Conservation (phyloP, 92 coral and sea anemone genomes). For the Anthopleura xanthogrammica region DNA sequence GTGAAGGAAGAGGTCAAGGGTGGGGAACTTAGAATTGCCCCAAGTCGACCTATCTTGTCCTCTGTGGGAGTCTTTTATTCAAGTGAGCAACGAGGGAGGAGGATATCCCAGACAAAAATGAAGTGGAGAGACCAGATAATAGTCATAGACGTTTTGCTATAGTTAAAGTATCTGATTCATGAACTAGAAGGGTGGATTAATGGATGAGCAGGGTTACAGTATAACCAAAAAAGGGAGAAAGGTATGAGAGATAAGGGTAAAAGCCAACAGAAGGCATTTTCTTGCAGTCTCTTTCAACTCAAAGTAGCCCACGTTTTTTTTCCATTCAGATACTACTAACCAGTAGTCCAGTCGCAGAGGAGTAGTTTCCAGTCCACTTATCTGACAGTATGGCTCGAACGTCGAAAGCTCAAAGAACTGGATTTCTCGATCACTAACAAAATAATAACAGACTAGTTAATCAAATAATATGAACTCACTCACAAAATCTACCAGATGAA, state of each 20-base stretch:
- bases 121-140: too few relatives aligned
- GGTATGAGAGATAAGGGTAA: neutral
- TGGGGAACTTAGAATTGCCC: too few relatives aligned
- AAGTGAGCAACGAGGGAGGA: too few relatives aligned
- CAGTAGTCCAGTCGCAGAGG: slow-evolving; percentile 94
- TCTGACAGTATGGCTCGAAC: slow-evolving; percentile 98
- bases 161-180: too few relatives aligned
- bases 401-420: slow-evolving; percentile 98
- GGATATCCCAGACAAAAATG: too few relatives aligned
- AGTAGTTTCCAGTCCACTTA: slow-evolving; percentile 98
- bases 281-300: neutral
- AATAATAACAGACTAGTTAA: neutral
- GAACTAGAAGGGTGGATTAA: too few relatives aligned
- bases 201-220: too few relatives aligned
- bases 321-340: slow-evolving; percentile 35
- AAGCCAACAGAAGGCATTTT: neutral
- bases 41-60: too few relatives aligned
- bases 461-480: neutral
- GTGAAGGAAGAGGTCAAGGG: too few relatives aligned
- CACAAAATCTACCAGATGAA: too few relatives aligned
- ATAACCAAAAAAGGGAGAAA: neutral
- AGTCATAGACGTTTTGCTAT: too few relatives aligned
- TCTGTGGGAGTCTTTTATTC: too few relatives aligned
- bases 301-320: neutral
- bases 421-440: slow-evolving; percentile 89